phyloP scores from a whole-genome alignment of 2,888 invertebrate species.

The Plagodis dolabraria region DNA sequence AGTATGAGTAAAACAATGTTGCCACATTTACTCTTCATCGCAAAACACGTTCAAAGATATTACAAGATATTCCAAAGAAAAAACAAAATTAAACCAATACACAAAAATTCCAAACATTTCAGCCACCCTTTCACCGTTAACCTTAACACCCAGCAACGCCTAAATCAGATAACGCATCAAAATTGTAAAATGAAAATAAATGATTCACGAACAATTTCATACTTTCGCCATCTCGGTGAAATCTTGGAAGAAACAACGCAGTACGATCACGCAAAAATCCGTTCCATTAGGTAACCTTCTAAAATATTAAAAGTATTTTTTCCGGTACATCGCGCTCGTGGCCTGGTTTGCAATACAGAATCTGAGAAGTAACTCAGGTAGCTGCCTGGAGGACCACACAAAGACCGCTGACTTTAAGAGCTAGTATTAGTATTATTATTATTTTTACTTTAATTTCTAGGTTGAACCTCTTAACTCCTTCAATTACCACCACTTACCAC shows the following conservation, averaged over 20 bases:
- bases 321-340: slow-evolving; percentile 27
- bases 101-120: neutral
- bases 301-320: slow-evolving; percentile 43
- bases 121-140: slow-evolving; percentile 10
- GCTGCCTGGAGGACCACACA: no score
- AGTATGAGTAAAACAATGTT: no score
- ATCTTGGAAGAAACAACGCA: slow-evolving; percentile 26
- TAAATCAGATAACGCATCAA: slow-evolving; percentile 33
- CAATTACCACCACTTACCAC: no score
- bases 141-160: slow-evolving; percentile 12
- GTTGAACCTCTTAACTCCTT: no score
- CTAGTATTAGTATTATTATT: no score
- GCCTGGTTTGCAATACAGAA: slow-evolving; percentile 22
- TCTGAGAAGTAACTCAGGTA: slow-evolving; percentile 5
- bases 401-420: no score
- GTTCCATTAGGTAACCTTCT: slow-evolving; percentile 37
- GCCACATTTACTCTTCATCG: no score
- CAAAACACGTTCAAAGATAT: no score
- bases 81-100: neutral
- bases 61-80: neutral
- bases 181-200: slow-evolving; percentile 37
- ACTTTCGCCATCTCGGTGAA: slow-evolving; percentile 25
- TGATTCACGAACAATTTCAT: slow-evolving; percentile 37
- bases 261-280: slow-evolving; percentile 38
- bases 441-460: no score